Conservation (phyloP, 2,888 invertebrate species). For the Nomada flava region DNA sequence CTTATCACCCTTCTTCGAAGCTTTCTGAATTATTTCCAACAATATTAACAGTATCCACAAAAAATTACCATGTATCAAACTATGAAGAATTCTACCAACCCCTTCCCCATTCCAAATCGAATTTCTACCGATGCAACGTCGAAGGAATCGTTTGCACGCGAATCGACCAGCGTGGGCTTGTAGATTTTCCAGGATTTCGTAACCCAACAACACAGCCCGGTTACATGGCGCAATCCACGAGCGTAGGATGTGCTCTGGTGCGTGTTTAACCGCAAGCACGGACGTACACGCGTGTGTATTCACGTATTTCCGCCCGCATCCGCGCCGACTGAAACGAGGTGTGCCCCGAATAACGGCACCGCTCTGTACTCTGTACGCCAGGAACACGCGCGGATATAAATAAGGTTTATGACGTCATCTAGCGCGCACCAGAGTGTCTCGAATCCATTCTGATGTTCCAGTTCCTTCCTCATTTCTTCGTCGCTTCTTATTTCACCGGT, state of each 20-base stretch:
- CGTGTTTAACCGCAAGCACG: conserved; percentile 51
- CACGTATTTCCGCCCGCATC: conserved; percentile 60
- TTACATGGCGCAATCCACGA: conserved; percentile 57
- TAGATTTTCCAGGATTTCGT: conserved; percentile 72
- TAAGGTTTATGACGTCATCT: conserved; percentile 76
- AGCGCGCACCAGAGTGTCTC: conserved; percentile 48
- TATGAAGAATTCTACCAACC: no score
- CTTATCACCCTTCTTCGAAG: no score
- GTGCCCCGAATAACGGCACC: conserved; percentile 63
- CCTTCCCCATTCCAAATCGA: neutral
- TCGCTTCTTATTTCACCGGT: conserved; percentile 37
- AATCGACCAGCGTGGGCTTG: conserved; percentile 36
- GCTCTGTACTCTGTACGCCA: conserved; percentile 59
- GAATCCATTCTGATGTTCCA: conserved; percentile 57
- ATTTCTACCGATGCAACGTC: neutral
- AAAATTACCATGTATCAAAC: no score
- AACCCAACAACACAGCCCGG: conserved; percentile 50
- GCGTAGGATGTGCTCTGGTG: conserved; percentile 58
- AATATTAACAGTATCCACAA: no score
- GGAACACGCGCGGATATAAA: conserved; percentile 69
- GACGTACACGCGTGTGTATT: conserved; percentile 43
- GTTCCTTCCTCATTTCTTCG: conserved; percentile 54
- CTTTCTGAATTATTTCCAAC: no score
- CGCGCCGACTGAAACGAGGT: conserved; percentile 52
- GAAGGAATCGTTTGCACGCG: conserved; percentile 21